These are phyloP conservation scores for Ancistrus triradiatus DNA, from an alignment of 2,113 vertebrate genomes.

Conservation along the genomic window DNA sequence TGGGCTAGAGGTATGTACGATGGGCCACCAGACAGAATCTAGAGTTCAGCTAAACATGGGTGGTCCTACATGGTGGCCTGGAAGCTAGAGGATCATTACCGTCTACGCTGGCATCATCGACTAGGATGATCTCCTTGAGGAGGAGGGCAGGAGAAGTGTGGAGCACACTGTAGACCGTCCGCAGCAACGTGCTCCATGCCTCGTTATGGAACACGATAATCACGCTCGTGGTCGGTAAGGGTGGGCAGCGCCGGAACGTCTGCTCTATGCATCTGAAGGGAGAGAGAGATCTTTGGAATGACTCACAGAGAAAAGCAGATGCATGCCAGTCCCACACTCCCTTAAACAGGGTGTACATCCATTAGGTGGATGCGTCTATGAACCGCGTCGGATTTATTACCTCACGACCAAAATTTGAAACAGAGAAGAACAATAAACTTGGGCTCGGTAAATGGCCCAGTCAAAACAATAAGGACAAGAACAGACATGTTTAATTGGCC, in stretches of 20 bases:
- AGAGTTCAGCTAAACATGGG: slow-evolving; percentile 38
- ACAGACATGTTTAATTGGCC: slow-evolving; percentile 51
- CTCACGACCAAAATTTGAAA: neutral
- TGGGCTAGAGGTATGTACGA: slow-evolving; percentile 40
- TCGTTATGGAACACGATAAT: slow-evolving; percentile 98
- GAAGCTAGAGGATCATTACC: slow-evolving; percentile 69
- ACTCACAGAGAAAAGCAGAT: slow-evolving; percentile 22
- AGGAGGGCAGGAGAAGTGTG: slow-evolving; percentile 91
- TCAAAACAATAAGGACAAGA: slow-evolving; percentile 44
- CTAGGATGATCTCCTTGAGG: slow-evolving; percentile 95
- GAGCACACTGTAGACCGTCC: slow-evolving; percentile 94
- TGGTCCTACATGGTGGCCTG: slow-evolving; percentile 17
- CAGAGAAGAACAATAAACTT: slow-evolving; percentile 16
- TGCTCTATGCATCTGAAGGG: slow-evolving; percentile 90
- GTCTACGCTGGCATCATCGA: slow-evolving; percentile 93
- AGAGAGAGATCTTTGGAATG: slow-evolving; percentile 1
- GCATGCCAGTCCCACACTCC: slow-evolving; percentile 36
- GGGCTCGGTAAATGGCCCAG: slow-evolving; percentile 40
- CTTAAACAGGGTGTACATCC: slow-evolving; percentile 7
- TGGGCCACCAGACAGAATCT: slow-evolving; percentile 49
- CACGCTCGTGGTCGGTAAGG: slow-evolving; percentile 88
- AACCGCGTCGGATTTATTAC: slow-evolving; percentile 1
- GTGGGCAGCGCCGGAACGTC: slow-evolving; percentile 89
- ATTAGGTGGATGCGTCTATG: slow-evolving; percentile 20
- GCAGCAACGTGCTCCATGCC: slow-evolving; percentile 92